phyloP scores from a whole-genome alignment of 2,888 invertebrate species.

The Cepaea hortensis region DNA sequence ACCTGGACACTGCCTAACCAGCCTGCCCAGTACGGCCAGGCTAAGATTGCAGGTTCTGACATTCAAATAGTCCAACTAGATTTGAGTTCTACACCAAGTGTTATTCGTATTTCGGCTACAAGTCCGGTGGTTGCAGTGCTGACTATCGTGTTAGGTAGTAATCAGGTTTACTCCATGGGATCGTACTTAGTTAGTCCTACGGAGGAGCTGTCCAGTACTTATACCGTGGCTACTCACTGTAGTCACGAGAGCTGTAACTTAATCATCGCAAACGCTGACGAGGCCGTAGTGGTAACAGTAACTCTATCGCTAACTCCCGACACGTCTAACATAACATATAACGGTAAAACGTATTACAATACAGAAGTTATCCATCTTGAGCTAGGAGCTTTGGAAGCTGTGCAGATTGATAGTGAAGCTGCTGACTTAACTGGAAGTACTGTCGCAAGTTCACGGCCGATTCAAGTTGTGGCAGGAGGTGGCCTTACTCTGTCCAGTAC shows the following conservation, averaged over 20 bases:
- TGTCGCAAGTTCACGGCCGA: background rate
- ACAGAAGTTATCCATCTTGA: background rate
- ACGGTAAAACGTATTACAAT: background rate
- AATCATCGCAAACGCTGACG: background rate
- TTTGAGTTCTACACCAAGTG: background rate
- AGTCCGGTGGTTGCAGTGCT: background rate
- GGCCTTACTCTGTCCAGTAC: background rate
- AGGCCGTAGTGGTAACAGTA: background rate
- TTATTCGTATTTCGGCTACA: background rate
- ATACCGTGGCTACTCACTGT: slow-evolving; percentile 12
- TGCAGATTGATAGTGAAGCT: background rate
- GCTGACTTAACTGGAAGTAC: slow-evolving; percentile 24
- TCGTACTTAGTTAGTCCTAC: background rate
- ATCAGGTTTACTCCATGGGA: background rate
- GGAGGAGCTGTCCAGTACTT: background rate
- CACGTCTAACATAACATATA: background rate
- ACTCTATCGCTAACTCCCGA: background rate
- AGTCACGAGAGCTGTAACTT: background rate
- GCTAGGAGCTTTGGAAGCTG: background rate
- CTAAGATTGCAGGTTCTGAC: background rate
- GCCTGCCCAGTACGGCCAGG: no score
- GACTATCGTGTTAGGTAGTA: background rate
- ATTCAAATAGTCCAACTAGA: no score
- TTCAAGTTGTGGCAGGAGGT: slow-evolving; percentile 8
- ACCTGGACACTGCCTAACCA: background rate